phyloP scores from a whole-genome alignment of 2,113 vertebrate genomes.

The Orthochromis indermauri region DNA sequence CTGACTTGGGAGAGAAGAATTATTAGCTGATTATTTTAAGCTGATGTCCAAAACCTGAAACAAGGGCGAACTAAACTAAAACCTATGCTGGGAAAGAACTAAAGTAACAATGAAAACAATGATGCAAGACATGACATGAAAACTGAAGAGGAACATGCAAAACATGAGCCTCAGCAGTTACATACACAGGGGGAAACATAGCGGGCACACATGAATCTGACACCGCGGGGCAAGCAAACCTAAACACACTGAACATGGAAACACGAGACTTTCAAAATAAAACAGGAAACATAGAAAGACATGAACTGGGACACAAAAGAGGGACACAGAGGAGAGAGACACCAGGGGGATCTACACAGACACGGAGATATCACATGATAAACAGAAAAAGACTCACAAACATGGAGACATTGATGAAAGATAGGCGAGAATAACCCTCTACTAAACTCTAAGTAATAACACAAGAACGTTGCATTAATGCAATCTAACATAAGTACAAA shows the following conservation, averaged over 20 bases:
- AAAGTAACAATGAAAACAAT: not conserved
- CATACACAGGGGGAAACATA: not conserved
- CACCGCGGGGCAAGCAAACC: not conserved
- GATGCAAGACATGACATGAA: not conserved
- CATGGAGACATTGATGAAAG: rapidly evolving
- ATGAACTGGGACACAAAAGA: not conserved
- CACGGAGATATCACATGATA: not conserved
- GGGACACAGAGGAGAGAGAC: not conserved
- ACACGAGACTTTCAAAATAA: rapidly evolving
- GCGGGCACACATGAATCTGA: not conserved
- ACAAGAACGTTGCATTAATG: not conserved
- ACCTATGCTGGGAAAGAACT: not conserved
- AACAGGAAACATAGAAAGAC: not conserved
- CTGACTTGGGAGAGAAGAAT: not conserved
- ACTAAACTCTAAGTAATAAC: not conserved
- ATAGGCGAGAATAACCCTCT: not conserved
- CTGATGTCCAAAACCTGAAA: not conserved
- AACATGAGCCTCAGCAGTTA: not conserved
- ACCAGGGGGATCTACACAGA: not conserved
- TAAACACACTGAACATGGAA: not conserved
- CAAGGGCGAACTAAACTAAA: not conserved
- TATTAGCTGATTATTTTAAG: not conserved
- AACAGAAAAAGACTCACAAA: not conserved
- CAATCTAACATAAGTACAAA: not conserved
- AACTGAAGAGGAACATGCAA: not conserved